Conservation (phyloP, 2,797 vertebrate species). For the Uromys caudimaculatus region DNA sequence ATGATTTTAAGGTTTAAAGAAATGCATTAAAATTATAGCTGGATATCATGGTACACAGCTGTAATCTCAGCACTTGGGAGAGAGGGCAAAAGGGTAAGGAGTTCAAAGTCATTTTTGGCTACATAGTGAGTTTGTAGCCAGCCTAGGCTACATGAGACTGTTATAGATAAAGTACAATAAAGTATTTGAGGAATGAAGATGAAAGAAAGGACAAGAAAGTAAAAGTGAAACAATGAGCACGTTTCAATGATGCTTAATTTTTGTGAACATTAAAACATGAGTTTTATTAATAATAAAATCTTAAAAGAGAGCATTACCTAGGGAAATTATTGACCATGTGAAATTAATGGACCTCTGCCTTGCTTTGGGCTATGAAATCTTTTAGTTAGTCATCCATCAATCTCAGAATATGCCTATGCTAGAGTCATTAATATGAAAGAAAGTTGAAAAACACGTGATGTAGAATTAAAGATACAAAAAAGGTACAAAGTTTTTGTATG, state of each 20-base stretch:
- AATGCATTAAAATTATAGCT: conserved; percentile 5
- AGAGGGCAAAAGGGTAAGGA: not conserved
- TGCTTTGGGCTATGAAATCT: conserved; percentile 77
- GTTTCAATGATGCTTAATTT: conserved; percentile 79
- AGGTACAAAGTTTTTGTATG: conserved; percentile 62
- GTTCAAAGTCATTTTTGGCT: not conserved
- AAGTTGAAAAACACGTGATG: conserved; percentile 63
- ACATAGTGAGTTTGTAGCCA: not conserved
- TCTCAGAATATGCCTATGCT: conserved; percentile 73
- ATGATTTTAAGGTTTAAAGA: conserved; percentile 61
- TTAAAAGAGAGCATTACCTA: conserved; percentile 74
- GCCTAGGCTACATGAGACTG: not conserved
- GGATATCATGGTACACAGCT: not conserved
- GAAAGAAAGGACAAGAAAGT: conserved; percentile 70
- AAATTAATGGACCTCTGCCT: conserved; percentile 80
- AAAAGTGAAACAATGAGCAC: conserved; percentile 72
- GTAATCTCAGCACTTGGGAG: not conserved
- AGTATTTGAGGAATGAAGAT: conserved; percentile 68
- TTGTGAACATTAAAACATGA: conserved; percentile 79
- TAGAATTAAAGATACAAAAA: conserved; percentile 60
- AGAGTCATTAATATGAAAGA: conserved; percentile 65
- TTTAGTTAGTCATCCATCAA: conserved; percentile 72
- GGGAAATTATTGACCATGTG: conserved; percentile 77
- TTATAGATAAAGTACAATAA: not conserved
- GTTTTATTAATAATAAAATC: conserved; percentile 81